phyloP scores from a whole-genome alignment of 1,140 invertebrate genomes.

The Bombus waltoni region DNA sequence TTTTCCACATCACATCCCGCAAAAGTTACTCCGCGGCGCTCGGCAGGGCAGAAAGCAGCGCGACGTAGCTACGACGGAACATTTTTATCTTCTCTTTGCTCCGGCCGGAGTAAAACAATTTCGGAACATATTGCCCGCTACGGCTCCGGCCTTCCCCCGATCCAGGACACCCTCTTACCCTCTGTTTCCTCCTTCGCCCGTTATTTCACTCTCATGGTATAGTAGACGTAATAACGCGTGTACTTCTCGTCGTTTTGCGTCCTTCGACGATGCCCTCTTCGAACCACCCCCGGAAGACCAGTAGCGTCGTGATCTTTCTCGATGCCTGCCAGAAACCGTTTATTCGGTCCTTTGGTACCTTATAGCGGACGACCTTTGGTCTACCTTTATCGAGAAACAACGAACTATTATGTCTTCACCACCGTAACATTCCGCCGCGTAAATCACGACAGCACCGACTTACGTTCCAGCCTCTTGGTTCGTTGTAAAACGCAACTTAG shows the following conservation, averaged over 20 bases:
- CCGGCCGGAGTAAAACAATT: slow-evolving; percentile 73
- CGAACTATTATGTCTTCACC: neutral
- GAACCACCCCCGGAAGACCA: neutral
- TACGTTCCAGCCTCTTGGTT: neutral
- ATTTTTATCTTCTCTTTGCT: slow-evolving; percentile 67
- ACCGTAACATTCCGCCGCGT: neutral
- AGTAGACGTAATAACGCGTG: slow-evolving; percentile 71
- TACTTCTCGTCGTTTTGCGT: slow-evolving; percentile 38
- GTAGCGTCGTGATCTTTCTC: neutral
- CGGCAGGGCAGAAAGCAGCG: slow-evolving; percentile 56
- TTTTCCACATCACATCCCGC: slow-evolving; percentile 78
- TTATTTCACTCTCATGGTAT: slow-evolving; percentile 57
- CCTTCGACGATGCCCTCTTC: slow-evolving; percentile 17
- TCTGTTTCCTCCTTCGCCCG: neutral
- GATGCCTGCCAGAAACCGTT: neutral
- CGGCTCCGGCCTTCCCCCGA: slow-evolving; percentile 24
- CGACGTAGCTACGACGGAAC: slow-evolving; percentile 65
- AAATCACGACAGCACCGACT: neutral
- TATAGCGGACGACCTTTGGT: neutral
- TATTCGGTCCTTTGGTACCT: neutral
- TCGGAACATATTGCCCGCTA: slow-evolving; percentile 74
- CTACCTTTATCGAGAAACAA: neutral
- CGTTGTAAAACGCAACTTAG: slow-evolving; percentile 2
- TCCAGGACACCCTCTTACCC: neutral
- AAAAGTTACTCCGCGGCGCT: slow-evolving; percentile 75